Base-by-base conservation (phyloP, 1,140 invertebrate genomes). In the Trachelipus rathkii region DNA sequence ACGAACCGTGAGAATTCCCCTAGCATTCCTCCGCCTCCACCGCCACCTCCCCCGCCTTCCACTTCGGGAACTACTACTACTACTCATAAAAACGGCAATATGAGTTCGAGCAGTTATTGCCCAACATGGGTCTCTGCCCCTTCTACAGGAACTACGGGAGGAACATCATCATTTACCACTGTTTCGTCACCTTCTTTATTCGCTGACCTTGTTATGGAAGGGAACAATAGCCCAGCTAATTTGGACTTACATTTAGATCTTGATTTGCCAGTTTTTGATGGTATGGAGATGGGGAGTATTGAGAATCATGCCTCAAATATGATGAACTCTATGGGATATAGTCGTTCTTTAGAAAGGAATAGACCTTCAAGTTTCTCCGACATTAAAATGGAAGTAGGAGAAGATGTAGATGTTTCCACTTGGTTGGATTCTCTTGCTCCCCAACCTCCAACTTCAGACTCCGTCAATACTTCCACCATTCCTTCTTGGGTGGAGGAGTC, bases 81-180 rank as follows among this genome's bases (percentile, higher is more conserved):
- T 69, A 44, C 33, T 46, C 71, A 50, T 50, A 24, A 70, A 75
- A 72, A 53, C 46, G 73, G 33, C 67, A 68, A 15, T 13, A 74
- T 71, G 60, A 68, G 23, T 75, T 74, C 50, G 45, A 67, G n/a
- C 50, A 72, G 50, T 44, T 53, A 11, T 60, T 60, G 70, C 71
- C 53, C 75, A 78, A 10, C 79, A 77, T 9, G 85, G 86, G 9
- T 84, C 85, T 0, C 85, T 86, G 19, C 86, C 86, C 5, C 87
- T 86, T 0, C 84, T 88, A 50, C 86, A 86, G 23, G 82, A 86
- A 46, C 75, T 74, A 33, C 75, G 66, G 21, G 11, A 13, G 11
- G 11, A 15, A 15, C 77, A 78, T 70, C 82, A 79, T 43, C 81
- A 74, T 74, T 77, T 82, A 13, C 81, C 79, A 2, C 60, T 10